These are phyloP conservation scores for Tokudaia tokunoshimensis DNA, from an alignment of 2,797 vertebrate genomes.

Conservation along the genomic window DNA sequence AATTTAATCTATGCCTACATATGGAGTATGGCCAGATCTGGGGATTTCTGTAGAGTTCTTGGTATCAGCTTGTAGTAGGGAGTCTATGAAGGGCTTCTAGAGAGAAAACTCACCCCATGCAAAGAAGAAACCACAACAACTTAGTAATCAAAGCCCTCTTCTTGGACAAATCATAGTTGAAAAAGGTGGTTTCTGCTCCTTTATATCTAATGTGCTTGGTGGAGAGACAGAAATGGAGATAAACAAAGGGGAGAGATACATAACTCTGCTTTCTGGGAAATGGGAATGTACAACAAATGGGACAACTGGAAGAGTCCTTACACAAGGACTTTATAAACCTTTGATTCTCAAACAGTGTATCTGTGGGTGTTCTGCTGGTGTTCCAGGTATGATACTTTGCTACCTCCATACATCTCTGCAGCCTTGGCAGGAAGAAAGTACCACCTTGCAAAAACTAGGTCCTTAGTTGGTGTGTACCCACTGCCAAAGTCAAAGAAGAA, in stretches of 20 bases:
- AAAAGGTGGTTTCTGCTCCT: neutral
- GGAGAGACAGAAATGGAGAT: neutral
- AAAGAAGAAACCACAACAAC: neutral
- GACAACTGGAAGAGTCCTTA: neutral
- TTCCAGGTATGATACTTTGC: neutral
- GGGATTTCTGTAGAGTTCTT: neutral
- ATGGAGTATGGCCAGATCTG: neutral
- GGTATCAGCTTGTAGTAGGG: neutral
- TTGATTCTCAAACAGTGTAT: neutral
- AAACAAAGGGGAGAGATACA: neutral
- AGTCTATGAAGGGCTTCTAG: neutral
- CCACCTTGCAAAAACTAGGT: neutral
- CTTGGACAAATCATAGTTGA: neutral
- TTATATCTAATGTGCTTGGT: neutral
- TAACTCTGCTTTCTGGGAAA: constrained; percentile 30
- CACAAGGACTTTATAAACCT: neutral
- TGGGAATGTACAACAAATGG: neutral
- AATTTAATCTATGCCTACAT: neutral
- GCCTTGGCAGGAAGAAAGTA: neutral
- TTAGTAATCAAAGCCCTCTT: neutral
- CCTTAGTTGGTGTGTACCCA: too few species aligned
- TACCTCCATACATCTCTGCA: neutral
- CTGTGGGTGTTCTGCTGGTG: neutral
- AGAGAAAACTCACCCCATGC: constrained; percentile 14
- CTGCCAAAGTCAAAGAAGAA: neutral